Base-by-base conservation (phyloP, 2,797 vertebrate genomes). In the Scolopax bukidnonensis region DNA sequence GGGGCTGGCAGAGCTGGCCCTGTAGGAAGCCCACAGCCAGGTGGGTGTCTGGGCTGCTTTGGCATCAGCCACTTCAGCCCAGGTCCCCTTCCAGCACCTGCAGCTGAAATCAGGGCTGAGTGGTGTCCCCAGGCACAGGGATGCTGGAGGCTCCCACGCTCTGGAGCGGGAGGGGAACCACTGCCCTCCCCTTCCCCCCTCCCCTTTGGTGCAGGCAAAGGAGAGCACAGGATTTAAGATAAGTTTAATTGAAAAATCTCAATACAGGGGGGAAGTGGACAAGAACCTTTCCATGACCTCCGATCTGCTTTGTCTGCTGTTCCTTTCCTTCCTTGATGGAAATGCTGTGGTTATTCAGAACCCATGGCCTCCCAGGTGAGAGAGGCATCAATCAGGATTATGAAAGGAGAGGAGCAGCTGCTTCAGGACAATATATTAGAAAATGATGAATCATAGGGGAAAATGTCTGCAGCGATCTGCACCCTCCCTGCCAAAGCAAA, bases 371-470 rank as follows among this genome's bases (percentile, higher is more conserved):
- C 36, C 12, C 95, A 70, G 94, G 80, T 67, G 11, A 27, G 43
- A 59, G 68, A 69, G 47, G 84, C 83, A 90, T 93, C 91, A 63
- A 67, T 94, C 89, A 93, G 70, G 68, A 9, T 43, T 7, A 38
- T 33, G 41, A 74, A 63, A 76, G 47, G 28, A 93, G 64, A 47
- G 86, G 80, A 88, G 89, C 94, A 70, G 93, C 86, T 74, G 80
- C 1, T 47, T 10, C n/a, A 8, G 90, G 89, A 8, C 51, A 5
- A 7, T 4, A 0, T 1, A 25, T 91, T 16, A 32, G 71, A 68
- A 20, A 47, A 69, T 45, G 88, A 95, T 86, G 76, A 28, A 92
- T 85, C 3, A 19, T 1, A 24, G 48, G 80, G 76, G 25, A 63
- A 63, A 63, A 24, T 3, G 6, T 27, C 53, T 27, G 53, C 63